A percentile compares a stretch with the other conserved stretches of the same genome.
These are phyloP conservation scores for Nannoperca australis DNA, from an alignment of 2,797 vertebrate species.

Conservation along the genomic window DNA sequence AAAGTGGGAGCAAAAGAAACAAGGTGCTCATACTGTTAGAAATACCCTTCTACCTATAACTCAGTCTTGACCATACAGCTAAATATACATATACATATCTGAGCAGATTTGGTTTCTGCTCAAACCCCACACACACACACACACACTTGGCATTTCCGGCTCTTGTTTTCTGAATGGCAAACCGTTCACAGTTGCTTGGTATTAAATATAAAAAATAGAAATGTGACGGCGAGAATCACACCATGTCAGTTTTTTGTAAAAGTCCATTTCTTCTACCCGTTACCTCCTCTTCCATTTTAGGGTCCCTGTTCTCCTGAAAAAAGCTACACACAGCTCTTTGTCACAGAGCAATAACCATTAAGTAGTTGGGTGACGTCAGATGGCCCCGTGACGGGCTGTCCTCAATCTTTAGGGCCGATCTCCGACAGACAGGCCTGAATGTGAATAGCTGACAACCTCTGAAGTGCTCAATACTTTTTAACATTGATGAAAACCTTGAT, in stretches of 20 bases:
- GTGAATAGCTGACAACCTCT: slow-evolving; percentile 18
- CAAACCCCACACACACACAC: not conserved
- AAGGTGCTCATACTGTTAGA: slow-evolving; percentile 60
- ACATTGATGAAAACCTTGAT: slow-evolving; percentile 99
- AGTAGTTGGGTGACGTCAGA: slow-evolving; percentile 52
- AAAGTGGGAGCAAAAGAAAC: slow-evolving; percentile 52
- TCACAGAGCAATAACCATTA: slow-evolving; percentile 63
- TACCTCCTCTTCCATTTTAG: slow-evolving; percentile 45
- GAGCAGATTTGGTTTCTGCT: slow-evolving; percentile 46
- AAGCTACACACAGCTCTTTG: slow-evolving; percentile 41
- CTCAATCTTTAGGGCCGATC: slow-evolving; percentile 33
- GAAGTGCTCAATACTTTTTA: slow-evolving; percentile 89
- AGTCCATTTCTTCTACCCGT: slow-evolving; percentile 47
- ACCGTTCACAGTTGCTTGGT: slow-evolving; percentile 77
- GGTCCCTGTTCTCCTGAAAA: slow-evolving; percentile 65
- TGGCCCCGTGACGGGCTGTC: slow-evolving; percentile 26
- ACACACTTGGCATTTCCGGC: slow-evolving; percentile 19
- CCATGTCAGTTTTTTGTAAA: slow-evolving; percentile 39
- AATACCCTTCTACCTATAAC: slow-evolving; percentile 45
- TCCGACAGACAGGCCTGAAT: slow-evolving; percentile 14
- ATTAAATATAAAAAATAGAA: slow-evolving; percentile 74
- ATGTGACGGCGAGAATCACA: slow-evolving; percentile 47
- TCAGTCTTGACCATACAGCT: slow-evolving; percentile 44
- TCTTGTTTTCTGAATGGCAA: slow-evolving; percentile 33
- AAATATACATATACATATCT: slow-evolving; percentile 37